phyloP scores from a whole-genome alignment of 2,888 invertebrate genomes.

The Euphydryas editha region DNA sequence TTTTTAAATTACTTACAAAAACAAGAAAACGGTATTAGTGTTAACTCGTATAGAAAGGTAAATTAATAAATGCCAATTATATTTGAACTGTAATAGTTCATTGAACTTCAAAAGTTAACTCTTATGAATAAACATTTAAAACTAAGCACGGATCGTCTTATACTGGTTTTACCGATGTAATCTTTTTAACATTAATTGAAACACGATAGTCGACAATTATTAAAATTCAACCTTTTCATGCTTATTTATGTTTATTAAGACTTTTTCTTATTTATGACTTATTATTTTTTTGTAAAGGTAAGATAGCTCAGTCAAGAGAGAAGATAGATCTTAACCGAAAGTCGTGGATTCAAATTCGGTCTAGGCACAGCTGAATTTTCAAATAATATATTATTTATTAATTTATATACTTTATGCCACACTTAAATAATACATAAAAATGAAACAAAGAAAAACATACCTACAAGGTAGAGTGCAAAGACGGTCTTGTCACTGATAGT shows the following conservation, averaged over 20 bases:
- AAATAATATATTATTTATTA: too few relatives aligned
- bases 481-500: too few relatives aligned
- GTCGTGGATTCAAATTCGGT: too few relatives aligned
- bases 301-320: constrained; percentile 11
- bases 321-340: too few relatives aligned
- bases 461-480: too few relatives aligned
- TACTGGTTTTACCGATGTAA: constrained; percentile 41
- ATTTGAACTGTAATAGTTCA: constrained; percentile 24
- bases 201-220: constrained; percentile 45
- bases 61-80: constrained; percentile 20
- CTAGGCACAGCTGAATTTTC: too few relatives aligned
- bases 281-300: constrained; percentile 25
- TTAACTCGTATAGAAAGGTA: constrained; percentile 19
- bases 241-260: constrained; percentile 33
- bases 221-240: constrained; percentile 41
- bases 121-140: neutral
- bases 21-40: constrained; percentile 15
- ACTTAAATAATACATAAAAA: too few relatives aligned
- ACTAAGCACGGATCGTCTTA: constrained; percentile 18
- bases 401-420: too few relatives aligned
- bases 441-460: too few relatives aligned
- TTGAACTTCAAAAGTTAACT: constrained; percentile 16
- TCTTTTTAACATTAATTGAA: constrained; percentile 45
- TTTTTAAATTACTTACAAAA: constrained; percentile 16
- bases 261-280: constrained; percentile 25